Evolutionary conservation across 2,113 vertebrate species (phyloP), one percentile per base, ranked within the genome.

Genomic region (Microcebus murinus): DNA sequence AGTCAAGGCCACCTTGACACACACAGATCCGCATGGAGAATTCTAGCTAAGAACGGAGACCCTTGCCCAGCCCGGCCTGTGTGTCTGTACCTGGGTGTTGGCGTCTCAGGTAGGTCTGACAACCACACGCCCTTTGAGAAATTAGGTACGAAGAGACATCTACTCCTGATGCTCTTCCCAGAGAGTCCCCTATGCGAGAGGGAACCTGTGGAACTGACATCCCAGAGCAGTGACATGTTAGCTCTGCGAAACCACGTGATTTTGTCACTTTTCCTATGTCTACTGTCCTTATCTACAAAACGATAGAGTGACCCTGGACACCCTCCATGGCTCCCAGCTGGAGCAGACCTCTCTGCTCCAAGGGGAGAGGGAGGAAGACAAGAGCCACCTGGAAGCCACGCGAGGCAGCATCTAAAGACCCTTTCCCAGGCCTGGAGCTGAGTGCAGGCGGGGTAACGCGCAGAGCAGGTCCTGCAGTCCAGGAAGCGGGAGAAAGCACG

Each of bases 201-300:
- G 3, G 34, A 39, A n/a, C 8, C 8, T 21, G 15, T 25, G 6
- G 3, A 42, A 27, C 1, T 4, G 48, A 55, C 17, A 0, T 5
- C 25, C 6, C 25, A 8, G 11, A 21, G 17, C 4, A 6, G 17
- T 2, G 45, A 36, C 55, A 34, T 17, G 1, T 12, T 8, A 11
- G 21, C 52, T 21, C 0, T 3, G 11, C 42, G 18, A 57, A 31
- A 11, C 8, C 52, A 18, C 3, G 36, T 1, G 5, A 4, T 3
- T 29, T 0, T 6, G 1, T 34, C 14, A n/a, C 36, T 14, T 55
- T 23, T n/a, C 59, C 27, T 79, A 25, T 0, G 1, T 25, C 13
- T 6, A 9, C 13, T 48, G 45, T 67, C 34, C 21, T 59, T n/a
- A 18, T 14, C 15, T 27, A n/a, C 1, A 9, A 7, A 29, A 29